Evolutionary conservation across 2,888 invertebrate species (phyloP).

Genomic region (Sminthurides aquaticus): DNA sequence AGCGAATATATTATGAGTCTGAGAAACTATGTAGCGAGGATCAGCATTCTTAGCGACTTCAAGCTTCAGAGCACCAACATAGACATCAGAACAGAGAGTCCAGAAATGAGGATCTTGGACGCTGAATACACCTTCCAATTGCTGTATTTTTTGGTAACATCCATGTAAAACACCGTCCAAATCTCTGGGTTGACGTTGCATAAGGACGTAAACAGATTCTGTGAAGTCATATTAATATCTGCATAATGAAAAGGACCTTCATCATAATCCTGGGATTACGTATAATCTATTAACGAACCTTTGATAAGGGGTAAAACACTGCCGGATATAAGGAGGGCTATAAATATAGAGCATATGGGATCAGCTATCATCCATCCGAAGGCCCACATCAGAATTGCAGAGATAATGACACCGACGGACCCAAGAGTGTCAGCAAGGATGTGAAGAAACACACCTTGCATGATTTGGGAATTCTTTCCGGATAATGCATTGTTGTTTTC

Average conservation of each 20-base stretch:
- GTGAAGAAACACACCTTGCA: slow-evolving; percentile 94
- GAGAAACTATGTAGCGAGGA: slow-evolving; percentile 82
- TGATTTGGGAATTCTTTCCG: slow-evolving; percentile 71
- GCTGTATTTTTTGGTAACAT: slow-evolving; percentile 78
- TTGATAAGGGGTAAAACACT: slow-evolving; percentile 77
- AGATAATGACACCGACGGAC: slow-evolving; percentile 93
- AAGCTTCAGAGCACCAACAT: slow-evolving; percentile 78
- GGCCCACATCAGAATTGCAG: slow-evolving; percentile 82
- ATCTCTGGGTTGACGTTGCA: slow-evolving; percentile 83
- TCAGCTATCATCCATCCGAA: slow-evolving; percentile 99
- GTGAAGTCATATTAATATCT: slow-evolving; percentile 41
- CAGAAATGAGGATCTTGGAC: slow-evolving; percentile 97
- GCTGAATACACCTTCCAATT: slow-evolving; percentile 86
- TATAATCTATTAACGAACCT: no score
- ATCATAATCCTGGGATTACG: no score
- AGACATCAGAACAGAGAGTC: slow-evolving; percentile 91
- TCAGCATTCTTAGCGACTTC: slow-evolving; percentile 85
- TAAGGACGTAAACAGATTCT: slow-evolving; percentile 81
- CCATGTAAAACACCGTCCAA: slow-evolving; percentile 77
- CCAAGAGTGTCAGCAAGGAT: slow-evolving; percentile 93
- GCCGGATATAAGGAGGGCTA: slow-evolving; percentile 77
- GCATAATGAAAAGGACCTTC: slow-evolving; percentile 43
- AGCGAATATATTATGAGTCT: slow-evolving; percentile 89
- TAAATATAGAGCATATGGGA: slow-evolving; percentile 96
- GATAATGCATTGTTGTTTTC: slow-evolving; percentile 44